Evolutionary conservation across 2,888 invertebrate genomes (phyloP).

Genomic region (Clitarchus hookeri): DNA sequence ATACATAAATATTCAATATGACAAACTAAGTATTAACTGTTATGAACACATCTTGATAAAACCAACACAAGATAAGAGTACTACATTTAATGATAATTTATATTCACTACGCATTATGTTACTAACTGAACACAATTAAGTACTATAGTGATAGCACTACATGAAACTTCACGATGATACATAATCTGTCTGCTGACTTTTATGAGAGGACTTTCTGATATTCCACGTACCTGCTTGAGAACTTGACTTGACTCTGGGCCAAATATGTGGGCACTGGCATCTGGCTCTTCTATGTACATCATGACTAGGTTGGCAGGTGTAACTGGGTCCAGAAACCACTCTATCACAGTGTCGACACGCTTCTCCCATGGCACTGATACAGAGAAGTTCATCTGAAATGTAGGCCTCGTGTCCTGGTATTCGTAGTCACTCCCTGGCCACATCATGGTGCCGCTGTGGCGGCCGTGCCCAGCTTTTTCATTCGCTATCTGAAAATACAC

Average conservation of each 20-base stretch:
- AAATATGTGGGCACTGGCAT: conserved; percentile 63
- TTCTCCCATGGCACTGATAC: conserved; percentile 56
- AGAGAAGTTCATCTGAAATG: conserved; percentile 56
- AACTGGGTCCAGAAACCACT: conserved; percentile 63
- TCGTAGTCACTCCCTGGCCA: conserved; percentile 68
- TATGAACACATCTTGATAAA: too few relatives aligned
- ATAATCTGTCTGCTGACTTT: too few relatives aligned
- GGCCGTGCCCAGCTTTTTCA: conserved; percentile 57
- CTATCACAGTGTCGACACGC: conserved; percentile 62
- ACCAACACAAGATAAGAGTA: too few relatives aligned
- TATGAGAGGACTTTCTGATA: too few relatives aligned
- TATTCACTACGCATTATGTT: too few relatives aligned
- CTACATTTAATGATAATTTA: too few relatives aligned
- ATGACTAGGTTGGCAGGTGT: conserved; percentile 36
- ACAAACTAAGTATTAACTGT: too few relatives aligned
- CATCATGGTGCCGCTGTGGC: conserved; percentile 69
- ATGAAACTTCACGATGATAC: too few relatives aligned
- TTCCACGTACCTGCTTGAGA: conserved; percentile 47
- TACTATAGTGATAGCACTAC: too few relatives aligned
- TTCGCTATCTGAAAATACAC: conserved; percentile 58
- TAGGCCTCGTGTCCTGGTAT: conserved; percentile 59
- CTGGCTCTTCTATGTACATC: conserved; percentile 62
- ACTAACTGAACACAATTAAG: too few relatives aligned
- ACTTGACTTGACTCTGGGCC: conserved; percentile 59
- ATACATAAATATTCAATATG: too few relatives aligned